A percentile compares a stretch with the other conserved stretches of the same genome.
Conservation (phyloP, 2,797 vertebrate species). For the Pangasius krempfi region DNA sequence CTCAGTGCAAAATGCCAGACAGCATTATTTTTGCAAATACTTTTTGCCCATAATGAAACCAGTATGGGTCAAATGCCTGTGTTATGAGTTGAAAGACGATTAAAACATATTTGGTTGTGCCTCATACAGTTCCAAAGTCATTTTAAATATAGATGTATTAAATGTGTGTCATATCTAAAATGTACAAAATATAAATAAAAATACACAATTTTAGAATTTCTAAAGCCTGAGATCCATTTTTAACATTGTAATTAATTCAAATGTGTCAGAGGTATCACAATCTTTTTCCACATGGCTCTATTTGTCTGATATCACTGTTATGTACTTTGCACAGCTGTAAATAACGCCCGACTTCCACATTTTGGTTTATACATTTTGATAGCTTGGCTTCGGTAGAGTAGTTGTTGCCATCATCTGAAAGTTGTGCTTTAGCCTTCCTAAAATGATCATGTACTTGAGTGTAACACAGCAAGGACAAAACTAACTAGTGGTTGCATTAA, state of each 20-base stretch:
- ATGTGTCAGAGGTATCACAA: not conserved
- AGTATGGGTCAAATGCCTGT: slow-evolving; percentile 61
- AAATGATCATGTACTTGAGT: not conserved
- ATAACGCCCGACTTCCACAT: not conserved
- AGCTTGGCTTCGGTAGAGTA: slow-evolving; percentile 9
- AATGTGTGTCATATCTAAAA: slow-evolving; percentile 84
- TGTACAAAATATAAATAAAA: slow-evolving; percentile 94
- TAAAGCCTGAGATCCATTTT: slow-evolving; percentile 76
- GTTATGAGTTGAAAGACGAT: slow-evolving; percentile 71
- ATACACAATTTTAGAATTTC: slow-evolving; percentile 89
- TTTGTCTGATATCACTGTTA: not conserved
- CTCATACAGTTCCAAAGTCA: slow-evolving; percentile 77
- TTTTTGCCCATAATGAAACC: slow-evolving; percentile 61
- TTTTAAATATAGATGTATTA: slow-evolving; percentile 80
- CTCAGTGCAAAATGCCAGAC: slow-evolving; percentile 59
- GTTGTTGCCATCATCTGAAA: not conserved
- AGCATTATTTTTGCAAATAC: slow-evolving; percentile 58
- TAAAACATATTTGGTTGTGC: slow-evolving; percentile 70
- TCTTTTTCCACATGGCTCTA: not conserved
- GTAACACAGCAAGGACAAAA: not conserved
- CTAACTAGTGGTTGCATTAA: not conserved
- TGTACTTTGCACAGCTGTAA: slow-evolving; percentile 13
- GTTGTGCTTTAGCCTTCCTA: not conserved
- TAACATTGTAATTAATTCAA: slow-evolving; percentile 3
- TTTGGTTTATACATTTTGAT: slow-evolving; percentile 16